Evolutionary conservation across 1,140 invertebrate genomes (phyloP), one percentile per base, ranked within the genome.

Genomic region (Lanistes nyassanus): DNA sequence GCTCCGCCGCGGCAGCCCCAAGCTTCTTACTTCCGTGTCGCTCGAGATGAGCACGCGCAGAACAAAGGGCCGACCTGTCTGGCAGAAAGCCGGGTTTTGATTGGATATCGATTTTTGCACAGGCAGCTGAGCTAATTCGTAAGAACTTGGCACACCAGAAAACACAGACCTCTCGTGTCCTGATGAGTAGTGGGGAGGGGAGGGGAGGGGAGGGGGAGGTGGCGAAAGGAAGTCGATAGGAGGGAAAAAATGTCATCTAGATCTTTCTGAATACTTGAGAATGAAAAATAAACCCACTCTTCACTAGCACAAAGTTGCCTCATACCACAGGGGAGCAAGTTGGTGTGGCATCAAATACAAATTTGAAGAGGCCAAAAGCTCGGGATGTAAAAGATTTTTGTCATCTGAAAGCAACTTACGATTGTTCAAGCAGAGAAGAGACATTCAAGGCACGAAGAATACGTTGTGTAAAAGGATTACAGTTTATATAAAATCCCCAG

Each of bases 41-140:
- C 56, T 11, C 29, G 56, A n/a, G 56, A 31, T n/a, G n/a, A n/a
- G 23, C n/a, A 31, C 23, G 56, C n/a, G 23, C 56, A 60, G 56
- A 60, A 60, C 56, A 60, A 60, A 60, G 56, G 56, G 3, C 56
- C 56, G 56, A 60, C 56, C 56, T 60, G 56, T 60, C 56, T 60
- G 11, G 11, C n/a, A 60, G 29, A 60, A n/a, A 26, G 29, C 56
- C n/a, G 56, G n/a, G 29, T 2, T 31, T 26, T 60, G 56, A 60
- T 60, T 60, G 56, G 56, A 26, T 60, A 60, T 60, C 56, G 56
- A 60, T 60, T 31, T 31, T 60, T n/a, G 56, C 56, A 60, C 56
- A n/a, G 2, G 56, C 23, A 31, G 56, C 23, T 53, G 51, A 53
- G 23, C 23, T 26, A 60, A 60, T n/a, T n/a, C 56, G 29, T 23